A percentile compares a stretch with the other conserved stretches of the same genome.
phyloP scores from a whole-genome alignment of 2,888 invertebrate genomes.

The Therioaphis trifolii region DNA sequence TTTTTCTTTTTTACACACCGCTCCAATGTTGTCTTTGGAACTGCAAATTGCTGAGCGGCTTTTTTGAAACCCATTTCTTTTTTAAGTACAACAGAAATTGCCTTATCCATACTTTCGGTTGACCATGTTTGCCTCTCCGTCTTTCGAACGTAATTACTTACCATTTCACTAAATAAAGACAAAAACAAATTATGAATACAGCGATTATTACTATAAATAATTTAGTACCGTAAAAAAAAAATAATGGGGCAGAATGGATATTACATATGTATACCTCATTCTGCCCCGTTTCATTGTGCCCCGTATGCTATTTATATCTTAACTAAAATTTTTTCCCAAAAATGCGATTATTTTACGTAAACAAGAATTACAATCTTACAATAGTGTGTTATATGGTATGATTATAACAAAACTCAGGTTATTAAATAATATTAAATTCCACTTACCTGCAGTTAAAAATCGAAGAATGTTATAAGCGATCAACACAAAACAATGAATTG shows the following conservation, averaged over 20 bases:
- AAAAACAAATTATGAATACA: slow-evolving; percentile 24
- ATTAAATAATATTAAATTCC: slow-evolving; percentile 28
- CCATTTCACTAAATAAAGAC: slow-evolving; percentile 51
- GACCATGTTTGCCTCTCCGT: slow-evolving; percentile 51
- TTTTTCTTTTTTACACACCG: slow-evolving; percentile 41
- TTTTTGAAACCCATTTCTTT: slow-evolving; percentile 65
- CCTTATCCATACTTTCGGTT: slow-evolving; percentile 53
- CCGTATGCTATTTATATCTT: background rate
- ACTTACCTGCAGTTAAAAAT: slow-evolving; percentile 19
- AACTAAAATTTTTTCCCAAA: background rate
- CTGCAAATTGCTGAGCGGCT: slow-evolving; percentile 64
- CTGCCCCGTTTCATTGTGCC: no score
- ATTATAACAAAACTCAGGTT: slow-evolving; percentile 1
- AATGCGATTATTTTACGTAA: background rate
- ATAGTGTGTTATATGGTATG: slow-evolving; percentile 17
- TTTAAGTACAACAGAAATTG: slow-evolving; percentile 49
- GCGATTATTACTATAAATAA: slow-evolving; percentile 12
- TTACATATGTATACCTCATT: background rate
- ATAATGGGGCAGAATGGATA: slow-evolving; percentile 36
- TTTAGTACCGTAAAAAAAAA: slow-evolving; percentile 7
- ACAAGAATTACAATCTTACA: slow-evolving; percentile 23
- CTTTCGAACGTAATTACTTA: slow-evolving; percentile 53
- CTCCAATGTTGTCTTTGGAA: slow-evolving; percentile 65
- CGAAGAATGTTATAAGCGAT: slow-evolving; percentile 15
- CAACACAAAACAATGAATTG: slow-evolving; percentile 14